phyloP scores from a whole-genome alignment of 2,888 invertebrate species.

The Lysandra coridon region DNA sequence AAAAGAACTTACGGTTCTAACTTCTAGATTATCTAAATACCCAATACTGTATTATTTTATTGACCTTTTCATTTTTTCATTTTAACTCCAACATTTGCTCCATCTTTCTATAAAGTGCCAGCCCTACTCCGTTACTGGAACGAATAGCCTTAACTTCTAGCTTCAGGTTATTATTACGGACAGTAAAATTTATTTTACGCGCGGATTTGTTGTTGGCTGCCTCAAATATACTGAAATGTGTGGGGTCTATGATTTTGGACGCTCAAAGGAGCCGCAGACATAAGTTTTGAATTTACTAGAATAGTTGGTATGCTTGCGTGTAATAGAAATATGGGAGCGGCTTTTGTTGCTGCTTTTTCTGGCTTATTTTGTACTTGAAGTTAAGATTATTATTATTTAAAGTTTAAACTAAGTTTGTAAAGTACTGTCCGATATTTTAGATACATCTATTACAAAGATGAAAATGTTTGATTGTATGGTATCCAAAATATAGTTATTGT shows the following conservation, averaged over 20 bases:
- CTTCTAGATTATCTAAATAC: no score
- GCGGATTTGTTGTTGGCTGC: slow-evolving; percentile 32
- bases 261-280: neutral
- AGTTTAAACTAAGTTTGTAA: no score
- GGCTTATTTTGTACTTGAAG: no score
- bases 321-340: neutral
- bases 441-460: no score
- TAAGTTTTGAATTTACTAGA: slow-evolving; percentile 5
- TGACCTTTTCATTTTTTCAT: neutral
- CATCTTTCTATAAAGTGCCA: neutral
- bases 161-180: slow-evolving; percentile 34
- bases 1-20: no score
- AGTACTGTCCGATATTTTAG: no score
- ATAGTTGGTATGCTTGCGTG: neutral
- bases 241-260: slow-evolving; percentile 29
- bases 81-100: neutral
- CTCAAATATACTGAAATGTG: slow-evolving; percentile 31
- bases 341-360: neutral
- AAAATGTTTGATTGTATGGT: no score
- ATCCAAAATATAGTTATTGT: no score
- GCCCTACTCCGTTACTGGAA: slow-evolving; percentile 32
- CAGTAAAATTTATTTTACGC: slow-evolving; percentile 35
- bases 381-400: no score
- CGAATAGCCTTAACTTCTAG: slow-evolving; percentile 37
- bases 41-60: no score